phyloP scores from a whole-genome alignment of 2,113 vertebrate species.

The Anarhynchus alexandrinus region DNA sequence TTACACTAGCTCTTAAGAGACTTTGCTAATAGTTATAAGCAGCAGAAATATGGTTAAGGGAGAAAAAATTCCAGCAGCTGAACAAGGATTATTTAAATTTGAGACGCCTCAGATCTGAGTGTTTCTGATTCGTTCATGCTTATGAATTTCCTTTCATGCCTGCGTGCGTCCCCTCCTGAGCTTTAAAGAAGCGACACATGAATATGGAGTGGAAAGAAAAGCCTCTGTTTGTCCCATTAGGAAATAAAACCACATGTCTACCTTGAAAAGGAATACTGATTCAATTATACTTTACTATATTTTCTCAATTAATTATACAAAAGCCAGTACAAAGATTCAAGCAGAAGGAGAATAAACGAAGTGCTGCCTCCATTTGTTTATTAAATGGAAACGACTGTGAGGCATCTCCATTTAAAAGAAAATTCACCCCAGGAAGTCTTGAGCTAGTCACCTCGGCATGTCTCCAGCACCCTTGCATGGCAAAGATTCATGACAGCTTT shows the following conservation, averaged over 20 bases:
- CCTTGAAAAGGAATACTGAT: not conserved
- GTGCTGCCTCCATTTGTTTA: not conserved
- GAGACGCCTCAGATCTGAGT: not conserved
- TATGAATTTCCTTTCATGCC: not conserved
- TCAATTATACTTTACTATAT: not conserved
- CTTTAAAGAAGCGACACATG: not conserved
- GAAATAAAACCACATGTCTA: not conserved
- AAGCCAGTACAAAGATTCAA: not conserved
- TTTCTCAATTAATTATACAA: conserved; percentile 16
- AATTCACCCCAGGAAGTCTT: not conserved
- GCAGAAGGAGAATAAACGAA: not conserved
- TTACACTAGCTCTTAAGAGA: not conserved
- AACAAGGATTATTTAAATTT: conserved; percentile 8
- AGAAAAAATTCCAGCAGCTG: not conserved
- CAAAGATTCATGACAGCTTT: not conserved
- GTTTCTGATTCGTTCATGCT: not conserved
- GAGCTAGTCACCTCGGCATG: not conserved
- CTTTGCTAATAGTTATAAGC: not conserved
- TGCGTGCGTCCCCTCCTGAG: not conserved
- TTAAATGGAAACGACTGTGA: not conserved
- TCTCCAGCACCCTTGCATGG: not conserved
- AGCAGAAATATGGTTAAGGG: not conserved
- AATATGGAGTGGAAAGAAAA: conserved; percentile 1
- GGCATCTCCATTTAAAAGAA: not conserved
- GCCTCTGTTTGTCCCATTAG: not conserved